Percentiles rank a stretch among this genome's conserved stretches.
These are phyloP conservation scores for Coluber constrictor DNA, from an alignment of 2,797 vertebrate species.

Conservation along the genomic window DNA sequence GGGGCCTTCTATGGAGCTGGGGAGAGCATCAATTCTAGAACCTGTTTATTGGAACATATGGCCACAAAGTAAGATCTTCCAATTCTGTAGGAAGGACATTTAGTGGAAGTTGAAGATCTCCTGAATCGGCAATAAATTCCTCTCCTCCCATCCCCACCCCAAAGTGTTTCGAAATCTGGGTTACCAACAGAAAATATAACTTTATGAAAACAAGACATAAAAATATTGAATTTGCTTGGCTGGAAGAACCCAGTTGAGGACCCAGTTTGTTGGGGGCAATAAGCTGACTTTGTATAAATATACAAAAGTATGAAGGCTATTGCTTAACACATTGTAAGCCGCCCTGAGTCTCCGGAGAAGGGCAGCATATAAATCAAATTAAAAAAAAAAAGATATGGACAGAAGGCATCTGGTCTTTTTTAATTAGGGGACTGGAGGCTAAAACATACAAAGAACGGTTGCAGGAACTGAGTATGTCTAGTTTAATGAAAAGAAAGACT, in stretches of 20 bases:
- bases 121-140: background rate
- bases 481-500: too few species aligned
- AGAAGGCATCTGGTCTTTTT: background rate
- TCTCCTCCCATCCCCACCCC: too few species aligned
- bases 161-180: background rate
- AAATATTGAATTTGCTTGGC: background rate
- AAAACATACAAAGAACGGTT: too few species aligned
- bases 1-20: background rate
- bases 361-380: too few species aligned
- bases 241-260: too few species aligned
- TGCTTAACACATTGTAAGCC: too few species aligned
- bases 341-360: too few species aligned
- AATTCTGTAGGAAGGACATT: background rate
- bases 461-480: too few species aligned
- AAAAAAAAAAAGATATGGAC: too few species aligned
- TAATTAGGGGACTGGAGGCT: background rate
- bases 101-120: background rate
- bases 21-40: background rate
- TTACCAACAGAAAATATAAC: background rate
- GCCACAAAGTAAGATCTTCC: background rate
- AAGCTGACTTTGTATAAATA: too few species aligned
- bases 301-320: too few species aligned
- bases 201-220: background rate
- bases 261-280: too few species aligned
- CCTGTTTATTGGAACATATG: background rate